Base-by-base conservation (phyloP, 2,797 vertebrate species). In the Amblyraja radiata region DNA sequence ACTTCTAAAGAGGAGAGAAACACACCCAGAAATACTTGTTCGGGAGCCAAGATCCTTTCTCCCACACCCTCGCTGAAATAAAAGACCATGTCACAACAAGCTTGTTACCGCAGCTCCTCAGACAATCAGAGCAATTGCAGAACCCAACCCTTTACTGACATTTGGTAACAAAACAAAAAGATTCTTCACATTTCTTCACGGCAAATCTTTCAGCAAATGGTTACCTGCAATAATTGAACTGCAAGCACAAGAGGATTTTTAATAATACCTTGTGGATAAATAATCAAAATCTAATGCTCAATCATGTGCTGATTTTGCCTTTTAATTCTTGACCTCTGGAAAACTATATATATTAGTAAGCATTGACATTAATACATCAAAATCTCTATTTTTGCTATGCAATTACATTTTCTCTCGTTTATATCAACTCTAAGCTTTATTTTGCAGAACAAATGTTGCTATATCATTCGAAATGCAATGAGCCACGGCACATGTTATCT, bases 131-230 rank as follows among this genome's bases (percentile, higher is more conserved):
- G 32, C 46, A 39, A 76, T 92, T 92, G 39, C 90, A 92, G 46
- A 76, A 76, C 90, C 73, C 90, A 74, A 76, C 90, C 90, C 90
- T 25, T 46, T 74, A 9, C 90, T 92, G 90, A 74, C 68, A 92
- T 46, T 92, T 6, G 0, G 36, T 92, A 76, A 71, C 68, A 76
- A 76, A 92, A 92, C 36, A 92, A 91, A 91, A 16, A 76, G 90
- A 92, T 92, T 76, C 36, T 46, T 92, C 1, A 7, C 71, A 76
- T 92, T 92, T n/a, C 90, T 76, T 54, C 71, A 92, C 21, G 7
- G 10, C 25, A 92, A 92, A 58, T 54, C 90, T 92, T 92, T 76
- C 90, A 76, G 71, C 46, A 92, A 92, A 92, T 28, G 73, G 90
- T 71, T 71, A 54, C 13, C 90, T 76, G 58, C 39, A 73, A 46